Percentiles rank a stretch among this genome's conserved stretches.
Evolutionary conservation across 1,140 invertebrate genomes (phyloP).

Genomic region (Galleria mellonella): DNA sequence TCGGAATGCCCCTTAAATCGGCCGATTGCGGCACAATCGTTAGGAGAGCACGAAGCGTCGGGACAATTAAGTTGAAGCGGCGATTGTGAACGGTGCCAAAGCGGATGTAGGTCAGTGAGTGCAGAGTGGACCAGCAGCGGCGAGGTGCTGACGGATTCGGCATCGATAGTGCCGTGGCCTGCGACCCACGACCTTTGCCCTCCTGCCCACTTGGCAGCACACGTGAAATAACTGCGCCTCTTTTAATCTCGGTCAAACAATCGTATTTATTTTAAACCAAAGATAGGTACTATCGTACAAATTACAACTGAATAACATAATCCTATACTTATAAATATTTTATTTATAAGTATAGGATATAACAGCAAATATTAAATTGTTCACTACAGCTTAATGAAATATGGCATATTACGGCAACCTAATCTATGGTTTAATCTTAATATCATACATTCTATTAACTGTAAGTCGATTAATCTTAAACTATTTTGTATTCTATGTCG

Average conservation of each 20-base stretch:
- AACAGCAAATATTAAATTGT: too few species aligned
- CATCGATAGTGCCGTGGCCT: slow-evolving; percentile 8
- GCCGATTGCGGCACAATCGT: slow-evolving; percentile 66
- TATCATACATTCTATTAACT: slow-evolving; percentile 2
- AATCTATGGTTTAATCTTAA: neutral
- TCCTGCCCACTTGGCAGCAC: slow-evolving; percentile 39
- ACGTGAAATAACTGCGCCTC: slow-evolving; percentile 1
- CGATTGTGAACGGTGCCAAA: slow-evolving; percentile 70
- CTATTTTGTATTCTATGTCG: slow-evolving; percentile 2
- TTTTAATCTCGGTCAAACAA: too few species aligned
- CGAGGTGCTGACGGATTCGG: slow-evolving; percentile 40
- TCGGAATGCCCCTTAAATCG: slow-evolving; percentile 55
- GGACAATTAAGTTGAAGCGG: slow-evolving; percentile 71
- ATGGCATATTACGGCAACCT: too few species aligned
- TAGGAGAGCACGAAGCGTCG: slow-evolving; percentile 66
- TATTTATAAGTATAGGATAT: too few species aligned
- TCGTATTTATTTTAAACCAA: too few species aligned
- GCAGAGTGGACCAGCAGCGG: slow-evolving; percentile 49
- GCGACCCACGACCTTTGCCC: slow-evolving; percentile 17
- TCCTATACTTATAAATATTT: too few species aligned
- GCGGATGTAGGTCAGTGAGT: slow-evolving; percentile 67
- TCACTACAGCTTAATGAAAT: too few species aligned
- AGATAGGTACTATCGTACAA: too few species aligned
- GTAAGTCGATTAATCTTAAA: slow-evolving; percentile 1
- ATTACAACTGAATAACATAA: too few species aligned